Evolutionary conservation across 2,797 vertebrate genomes (phyloP).

Genomic region (Ceryle rudis): DNA sequence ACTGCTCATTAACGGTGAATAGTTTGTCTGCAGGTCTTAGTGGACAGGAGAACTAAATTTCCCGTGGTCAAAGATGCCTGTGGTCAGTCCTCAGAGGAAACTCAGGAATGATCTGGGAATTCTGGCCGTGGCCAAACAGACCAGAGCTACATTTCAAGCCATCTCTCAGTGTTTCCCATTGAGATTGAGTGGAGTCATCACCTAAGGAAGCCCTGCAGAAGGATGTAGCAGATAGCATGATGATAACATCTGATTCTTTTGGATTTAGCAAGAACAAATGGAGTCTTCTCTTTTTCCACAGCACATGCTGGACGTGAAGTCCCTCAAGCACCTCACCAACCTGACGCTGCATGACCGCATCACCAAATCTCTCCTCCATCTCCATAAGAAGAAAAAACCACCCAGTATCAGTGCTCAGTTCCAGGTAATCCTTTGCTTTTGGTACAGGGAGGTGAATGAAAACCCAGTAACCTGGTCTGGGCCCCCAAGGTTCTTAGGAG

Average conservation of each 20-base stretch:
- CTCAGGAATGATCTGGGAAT: not conserved
- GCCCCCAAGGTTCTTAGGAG: not conserved
- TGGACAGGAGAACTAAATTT: not conserved
- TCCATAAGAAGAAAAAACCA: conserved; percentile 99
- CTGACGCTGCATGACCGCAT: conserved; percentile 96
- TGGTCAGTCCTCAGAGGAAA: not conserved
- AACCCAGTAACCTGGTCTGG: not conserved
- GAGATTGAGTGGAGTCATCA: not conserved
- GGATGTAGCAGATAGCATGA: not conserved
- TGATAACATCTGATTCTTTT: not conserved
- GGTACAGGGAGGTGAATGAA: not conserved
- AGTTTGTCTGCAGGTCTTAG: not conserved
- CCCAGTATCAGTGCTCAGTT: conserved; percentile 99
- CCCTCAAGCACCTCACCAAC: conserved; percentile 94
- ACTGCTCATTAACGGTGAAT: not conserved
- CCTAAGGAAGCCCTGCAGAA: not conserved
- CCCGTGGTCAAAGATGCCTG: not conserved
- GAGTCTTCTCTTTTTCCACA: conserved; percentile 58
- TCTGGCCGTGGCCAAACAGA: not conserved
- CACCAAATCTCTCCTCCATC: conserved; percentile 96
- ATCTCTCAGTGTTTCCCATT: not conserved
- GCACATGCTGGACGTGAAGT: conserved; percentile 96
- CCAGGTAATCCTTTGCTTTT: conserved; percentile 83
- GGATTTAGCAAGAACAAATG: not conserved
- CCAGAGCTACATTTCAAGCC: not conserved